These are phyloP conservation scores for Uromys caudimaculatus DNA, from an alignment of 2,797 vertebrate species.

Conservation along the genomic window DNA sequence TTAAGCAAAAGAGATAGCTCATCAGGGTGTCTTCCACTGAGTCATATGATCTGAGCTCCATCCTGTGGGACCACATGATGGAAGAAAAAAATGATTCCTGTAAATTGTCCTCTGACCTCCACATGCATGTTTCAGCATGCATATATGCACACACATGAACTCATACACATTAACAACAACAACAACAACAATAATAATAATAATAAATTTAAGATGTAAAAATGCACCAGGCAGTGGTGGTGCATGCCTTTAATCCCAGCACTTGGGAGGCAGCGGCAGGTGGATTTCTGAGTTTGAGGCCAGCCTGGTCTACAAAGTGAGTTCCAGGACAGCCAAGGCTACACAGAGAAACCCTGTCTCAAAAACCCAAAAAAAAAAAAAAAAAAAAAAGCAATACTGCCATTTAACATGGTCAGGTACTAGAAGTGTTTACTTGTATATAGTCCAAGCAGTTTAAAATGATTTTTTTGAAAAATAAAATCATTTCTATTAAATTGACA, in stretches of 20 bases:
- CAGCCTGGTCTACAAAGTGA: no score
- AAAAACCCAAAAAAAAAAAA: no score
- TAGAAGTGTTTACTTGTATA: constrained; percentile 60
- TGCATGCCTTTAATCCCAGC: no score
- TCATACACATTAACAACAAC: background rate
- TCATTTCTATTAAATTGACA: constrained; percentile 68
- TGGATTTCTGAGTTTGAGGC: no score
- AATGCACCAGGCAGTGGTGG: no score
- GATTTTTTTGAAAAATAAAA: constrained; percentile 26
- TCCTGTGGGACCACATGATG: background rate
- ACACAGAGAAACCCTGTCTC: no score
- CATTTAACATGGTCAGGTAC: background rate
- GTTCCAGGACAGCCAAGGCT: no score
- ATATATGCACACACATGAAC: background rate
- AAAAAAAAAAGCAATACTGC: background rate
- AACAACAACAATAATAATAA: background rate
- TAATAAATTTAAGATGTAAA: background rate
- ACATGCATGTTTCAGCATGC: background rate
- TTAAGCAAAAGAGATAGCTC: background rate
- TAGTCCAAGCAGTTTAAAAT: constrained; percentile 57
- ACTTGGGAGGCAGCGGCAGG: no score
- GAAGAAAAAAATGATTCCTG: background rate
- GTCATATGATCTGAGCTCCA: background rate
- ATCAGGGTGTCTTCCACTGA: background rate
- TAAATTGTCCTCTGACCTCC: background rate